Evolutionary conservation across 2,888 invertebrate genomes (phyloP).

Genomic region (Latrodectus elegans): DNA sequence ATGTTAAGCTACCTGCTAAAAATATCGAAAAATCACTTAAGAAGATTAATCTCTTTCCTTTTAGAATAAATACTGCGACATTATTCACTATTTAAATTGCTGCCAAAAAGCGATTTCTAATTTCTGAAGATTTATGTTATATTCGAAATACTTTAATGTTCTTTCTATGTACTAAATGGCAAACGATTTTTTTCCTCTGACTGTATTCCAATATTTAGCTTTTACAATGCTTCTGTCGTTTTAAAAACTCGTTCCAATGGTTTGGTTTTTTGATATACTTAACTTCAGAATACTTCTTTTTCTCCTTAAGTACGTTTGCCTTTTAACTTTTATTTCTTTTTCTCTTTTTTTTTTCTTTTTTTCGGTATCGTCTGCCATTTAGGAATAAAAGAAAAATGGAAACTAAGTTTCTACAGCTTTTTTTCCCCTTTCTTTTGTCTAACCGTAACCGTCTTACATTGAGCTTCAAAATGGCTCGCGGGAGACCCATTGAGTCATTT

Average conservation of each 20-base stretch:
- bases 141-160: conserved; percentile 32
- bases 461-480: conserved; percentile 19
- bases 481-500: conserved; percentile 25
- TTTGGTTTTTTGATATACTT: conserved; percentile 31
- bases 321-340: conserved; percentile 17
- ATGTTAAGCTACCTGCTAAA: too few species aligned
- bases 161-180: conserved; percentile 37
- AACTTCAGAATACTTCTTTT: conserved; percentile 12
- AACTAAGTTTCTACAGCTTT: conserved; percentile 26
- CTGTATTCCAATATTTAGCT: neutral
- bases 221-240: neutral
- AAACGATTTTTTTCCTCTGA: neutral
- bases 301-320: neutral
- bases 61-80: conserved; percentile 29
- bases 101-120: conserved; percentile 4
- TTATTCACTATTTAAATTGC: conserved; percentile 24
- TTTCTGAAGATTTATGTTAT: conserved; percentile 27
- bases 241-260: neutral
- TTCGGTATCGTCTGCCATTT: conserved; percentile 14
- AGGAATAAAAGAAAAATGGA: conserved; percentile 26
- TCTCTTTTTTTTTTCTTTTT: neutral
- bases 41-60: conserved; percentile 13
- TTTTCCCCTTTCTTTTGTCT: conserved; percentile 16
- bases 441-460: conserved; percentile 31
- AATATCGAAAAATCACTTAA: conserved; percentile 22